Conservation (phyloP, 2,797 vertebrate species). For the Pseudochaenichthys georgianus region DNA sequence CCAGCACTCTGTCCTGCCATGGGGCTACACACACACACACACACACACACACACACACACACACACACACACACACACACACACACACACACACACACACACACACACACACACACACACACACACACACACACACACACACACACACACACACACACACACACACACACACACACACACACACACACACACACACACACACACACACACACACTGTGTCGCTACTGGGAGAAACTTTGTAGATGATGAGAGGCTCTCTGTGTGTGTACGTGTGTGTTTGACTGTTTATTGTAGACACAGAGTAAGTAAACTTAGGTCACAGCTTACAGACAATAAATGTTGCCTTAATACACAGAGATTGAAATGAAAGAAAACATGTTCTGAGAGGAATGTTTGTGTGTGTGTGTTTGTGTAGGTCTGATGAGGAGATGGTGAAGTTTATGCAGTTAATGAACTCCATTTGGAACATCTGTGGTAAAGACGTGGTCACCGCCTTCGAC, state of each 20-base stretch:
- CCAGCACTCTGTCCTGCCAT: neutral
- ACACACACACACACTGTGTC: slow-evolving; percentile 20
- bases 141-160: slow-evolving; percentile 20
- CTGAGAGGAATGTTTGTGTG: slow-evolving; percentile 13
- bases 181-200: slow-evolving; percentile 17
- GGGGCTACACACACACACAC: slow-evolving; percentile 9
- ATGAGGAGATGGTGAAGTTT: slow-evolving; percentile 89
- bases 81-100: slow-evolving; percentile 6
- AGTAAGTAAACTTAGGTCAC: slow-evolving; percentile 23
- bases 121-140: slow-evolving; percentile 9
- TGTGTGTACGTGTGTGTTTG: slow-evolving; percentile 15
- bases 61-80: slow-evolving; percentile 30
- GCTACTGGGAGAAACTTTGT: slow-evolving; percentile 52
- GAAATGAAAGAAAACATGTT: neutral
- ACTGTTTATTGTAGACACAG: slow-evolving; percentile 25
- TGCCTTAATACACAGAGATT: slow-evolving; percentile 11
- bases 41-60: slow-evolving; percentile 26
- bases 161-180: slow-evolving; percentile 21
- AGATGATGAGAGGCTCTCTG: slow-evolving; percentile 23
- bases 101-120: slow-evolving; percentile 20
- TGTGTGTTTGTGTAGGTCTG: slow-evolving; percentile 82
- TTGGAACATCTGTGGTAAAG: slow-evolving; percentile 89
- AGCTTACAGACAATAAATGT: slow-evolving; percentile 38
- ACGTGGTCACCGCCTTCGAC: slow-evolving; percentile 85
- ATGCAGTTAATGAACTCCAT: slow-evolving; percentile 89